Base-by-base conservation (phyloP, 2,797 vertebrate genomes). In the Anolis apletophallus region DNA sequence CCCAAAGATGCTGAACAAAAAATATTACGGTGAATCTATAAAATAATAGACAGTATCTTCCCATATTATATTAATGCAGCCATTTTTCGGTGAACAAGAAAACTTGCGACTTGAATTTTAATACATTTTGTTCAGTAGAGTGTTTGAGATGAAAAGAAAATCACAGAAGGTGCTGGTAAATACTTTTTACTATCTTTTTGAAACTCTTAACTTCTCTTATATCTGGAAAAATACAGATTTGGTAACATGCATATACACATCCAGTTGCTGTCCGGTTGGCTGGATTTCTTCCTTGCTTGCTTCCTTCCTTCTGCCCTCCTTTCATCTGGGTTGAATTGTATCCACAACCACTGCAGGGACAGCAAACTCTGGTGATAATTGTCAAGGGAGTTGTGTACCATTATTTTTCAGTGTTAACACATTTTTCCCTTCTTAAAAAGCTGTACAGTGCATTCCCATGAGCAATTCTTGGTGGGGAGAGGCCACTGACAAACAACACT, bases 51-150 rank as follows among this genome's bases (percentile, higher is more conserved):
- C 87, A 88, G 80, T 64, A 72, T 64, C 71, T 89, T 29, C 69
- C 88, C 46, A 5, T 67, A 85, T 85, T 68, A 80, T 52, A 26
- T 84, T 85, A 76, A 88, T 89, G 59, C 46, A 79, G 72, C 68
- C 69, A 50, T 55, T 90, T 91, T 91, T 89, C 74, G 88, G 68
- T 81, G 26, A 64, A 59, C 59, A 84, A 77, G 55, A 34, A 69
- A 0, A 1, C 82, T 87, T 91, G 90, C 73, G 46, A 19, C 36
- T 57, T 55, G 86, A 91, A 71, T 67, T n/a, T 86, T 59, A 89
- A 91, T 94, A 92, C 87, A 84, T 89, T 92, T 89, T 93, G 61
- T 93, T 93, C 83, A 91, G 84, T 88, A 93, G 84, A 89, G 90
- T 88, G 77, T 91, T 93, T 94, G 91, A 93, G 83, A 83, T n/a